Evolutionary conservation across 2,113 vertebrate genomes (phyloP), one percentile per base, ranked within the genome.

Genomic region (Hipposideros armiger): DNA sequence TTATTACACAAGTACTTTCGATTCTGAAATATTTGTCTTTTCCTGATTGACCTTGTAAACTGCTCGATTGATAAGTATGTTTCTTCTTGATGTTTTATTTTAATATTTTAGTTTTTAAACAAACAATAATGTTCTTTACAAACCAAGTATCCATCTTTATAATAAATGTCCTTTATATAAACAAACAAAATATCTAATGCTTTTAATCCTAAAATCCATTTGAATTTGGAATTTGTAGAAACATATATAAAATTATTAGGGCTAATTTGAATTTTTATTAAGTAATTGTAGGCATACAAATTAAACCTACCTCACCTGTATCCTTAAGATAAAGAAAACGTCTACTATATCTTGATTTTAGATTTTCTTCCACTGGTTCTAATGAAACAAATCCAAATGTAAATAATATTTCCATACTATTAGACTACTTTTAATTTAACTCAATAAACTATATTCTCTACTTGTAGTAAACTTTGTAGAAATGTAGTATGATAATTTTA

Each of bases 271-370:
- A 77, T 90, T 77, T 76, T 54, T 90, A 42, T 6, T 45, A 91
- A 91, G 9, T 76, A 96, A 60, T 60, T 76, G 9, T 77, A 93
- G 83, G 11, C 11, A n/a, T 40, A 32, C n/a, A 87, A 93, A 94
- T 92, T 60, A 93, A 58, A 87, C 92, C n/a, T 91, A 97, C 97
- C 96, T 97, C 64, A 84, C 15, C 0, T 87, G 32, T 84, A 70
- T 97, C 80, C 69, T 97, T 97, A 92, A 98, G 95, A 84, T 62
- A 97, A 90, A 24, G 22, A 47, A 97, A 70, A 78, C 40, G 0
- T 87, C 28, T 47, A 60, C 1, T 16, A 45, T 16, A 60, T 87
- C 74, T 94, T 91, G 81, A 40, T 76, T 84, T 97, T 91, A 45
- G 30, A 90, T 95, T 56, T 95, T 95, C 92, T 96, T 80, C 54